Base-by-base conservation (phyloP, 1,140 invertebrate species). In the Bombus sibiricus region DNA sequence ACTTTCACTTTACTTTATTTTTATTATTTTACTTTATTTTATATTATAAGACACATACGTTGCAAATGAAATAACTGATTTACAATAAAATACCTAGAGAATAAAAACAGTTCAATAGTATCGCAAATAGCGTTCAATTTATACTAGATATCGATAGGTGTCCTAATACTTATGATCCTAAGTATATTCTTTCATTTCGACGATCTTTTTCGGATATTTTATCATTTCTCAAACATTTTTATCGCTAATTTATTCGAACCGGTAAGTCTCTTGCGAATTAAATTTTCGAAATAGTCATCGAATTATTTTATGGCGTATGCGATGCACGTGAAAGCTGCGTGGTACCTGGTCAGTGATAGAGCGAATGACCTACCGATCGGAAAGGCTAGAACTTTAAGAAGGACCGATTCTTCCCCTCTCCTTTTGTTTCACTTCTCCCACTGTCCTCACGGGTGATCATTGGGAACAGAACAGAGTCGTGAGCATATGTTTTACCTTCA, bases 401-500 rank as follows among this genome's bases (percentile, higher is more conserved):
- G 57, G 43, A 78, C 43, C 64, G 53, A 83, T 69, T 43, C 43
- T 86, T 75, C 37, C 28, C 83, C 84, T 53, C 34, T 32, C 22
- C 28, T 68, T 22, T 4, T 57, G 41, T 68, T 85, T 81, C 39
- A n/a, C 59, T 75, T 74, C 59, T 72, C 64, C 81, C 80, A 59
- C 74, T 25, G 43, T 25, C 39, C 18, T 62, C 39, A 37, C 28
- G 62, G 15, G 34, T 47, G 41, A n/a, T 41, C 47, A 77, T 73
- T 69, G 79, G 47, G 22, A 66, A 47, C 59, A 68, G n/a, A 57
- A 39, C 28, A 18, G 6, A 59, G 75, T 59, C 18, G 73, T 72
- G 8, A 53, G 41, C 59, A 81, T 83, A 28, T 68, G 47, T 84
- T 88, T 88, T 86, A 89, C 85, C 81, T 72, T 74, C 53, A 57